These are phyloP conservation scores for Dione juno DNA, from an alignment of 2,888 invertebrate species.

Conservation along the genomic window DNA sequence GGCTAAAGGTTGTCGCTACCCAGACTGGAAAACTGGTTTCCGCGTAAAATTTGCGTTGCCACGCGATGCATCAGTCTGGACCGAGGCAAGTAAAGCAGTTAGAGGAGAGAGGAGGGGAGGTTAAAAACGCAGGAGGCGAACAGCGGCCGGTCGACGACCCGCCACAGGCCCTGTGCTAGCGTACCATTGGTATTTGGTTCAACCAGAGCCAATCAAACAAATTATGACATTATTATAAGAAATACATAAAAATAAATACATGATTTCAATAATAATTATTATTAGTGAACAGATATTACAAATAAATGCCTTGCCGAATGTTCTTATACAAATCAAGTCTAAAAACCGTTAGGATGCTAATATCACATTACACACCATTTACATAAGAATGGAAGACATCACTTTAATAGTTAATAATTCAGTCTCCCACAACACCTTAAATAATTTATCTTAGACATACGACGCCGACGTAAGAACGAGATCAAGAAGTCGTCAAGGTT, in stretches of 20 bases:
- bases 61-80: conserved; percentile 79
- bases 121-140: conserved; percentile 79
- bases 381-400: conserved; percentile 52
- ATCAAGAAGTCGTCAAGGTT: conserved; percentile 80
- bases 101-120: conserved; percentile 61
- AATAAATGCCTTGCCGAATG: not conserved
- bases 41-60: conserved; percentile 80
- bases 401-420: conserved; percentile 58
- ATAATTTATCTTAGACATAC: conserved; percentile 66
- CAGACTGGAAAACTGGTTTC: conserved; percentile 66
- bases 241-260: not conserved
- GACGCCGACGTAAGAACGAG: conserved; percentile 73
- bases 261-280: not conserved
- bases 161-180: conserved; percentile 76
- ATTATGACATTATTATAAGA: conserved; percentile 58
- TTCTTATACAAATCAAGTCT: not conserved
- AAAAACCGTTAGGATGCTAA: not conserved
- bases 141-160: conserved; percentile 81
- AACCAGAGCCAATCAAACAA: conserved; percentile 65
- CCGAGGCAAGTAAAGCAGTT: conserved; percentile 69
- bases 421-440: conserved; percentile 54
- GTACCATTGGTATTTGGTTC: conserved; percentile 71
- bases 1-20: conserved; percentile 55
- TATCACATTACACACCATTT: conserved; percentile 29
- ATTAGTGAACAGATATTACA: not conserved